Evolutionary conservation across 2,888 invertebrate genomes (phyloP).

Genomic region (Cephus pygmeus): DNA sequence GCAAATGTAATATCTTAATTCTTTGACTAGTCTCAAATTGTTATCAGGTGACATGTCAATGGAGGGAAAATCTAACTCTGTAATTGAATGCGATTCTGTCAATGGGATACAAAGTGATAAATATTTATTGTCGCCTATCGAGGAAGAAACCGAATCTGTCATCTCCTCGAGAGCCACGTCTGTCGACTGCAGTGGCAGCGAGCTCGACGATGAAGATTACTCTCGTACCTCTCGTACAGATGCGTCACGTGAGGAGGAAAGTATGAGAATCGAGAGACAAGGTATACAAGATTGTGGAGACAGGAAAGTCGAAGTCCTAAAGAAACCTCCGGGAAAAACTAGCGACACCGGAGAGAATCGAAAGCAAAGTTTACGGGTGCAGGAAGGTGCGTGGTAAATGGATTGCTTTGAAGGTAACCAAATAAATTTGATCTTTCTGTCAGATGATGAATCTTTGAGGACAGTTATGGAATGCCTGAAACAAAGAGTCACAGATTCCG

Average conservation of each 20-base stretch:
- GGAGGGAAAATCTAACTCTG: background rate
- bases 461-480: constrained; percentile 34
- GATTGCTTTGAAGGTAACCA: background rate
- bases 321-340: background rate
- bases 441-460: background rate
- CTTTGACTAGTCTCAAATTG: background rate
- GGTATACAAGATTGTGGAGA: constrained; percentile 19
- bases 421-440: background rate
- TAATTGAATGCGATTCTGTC: background rate
- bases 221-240: background rate
- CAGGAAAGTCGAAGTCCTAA: background rate
- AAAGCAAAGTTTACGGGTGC: background rate
- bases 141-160: constrained; percentile 36
- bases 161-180: constrained; percentile 26
- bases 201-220: background rate
- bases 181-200: constrained; percentile 21
- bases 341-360: background rate
- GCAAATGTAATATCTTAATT: background rate
- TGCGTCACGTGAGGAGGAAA: background rate
- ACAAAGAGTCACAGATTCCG: constrained; percentile 29
- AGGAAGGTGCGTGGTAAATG: background rate
- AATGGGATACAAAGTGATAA: constrained; percentile 5
- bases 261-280: constrained; percentile 10
- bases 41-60: background rate
- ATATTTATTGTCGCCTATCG: constrained; percentile 33